Conservation (phyloP, 2,113 vertebrate genomes). For the Cyprinodon brontotheroides region DNA sequence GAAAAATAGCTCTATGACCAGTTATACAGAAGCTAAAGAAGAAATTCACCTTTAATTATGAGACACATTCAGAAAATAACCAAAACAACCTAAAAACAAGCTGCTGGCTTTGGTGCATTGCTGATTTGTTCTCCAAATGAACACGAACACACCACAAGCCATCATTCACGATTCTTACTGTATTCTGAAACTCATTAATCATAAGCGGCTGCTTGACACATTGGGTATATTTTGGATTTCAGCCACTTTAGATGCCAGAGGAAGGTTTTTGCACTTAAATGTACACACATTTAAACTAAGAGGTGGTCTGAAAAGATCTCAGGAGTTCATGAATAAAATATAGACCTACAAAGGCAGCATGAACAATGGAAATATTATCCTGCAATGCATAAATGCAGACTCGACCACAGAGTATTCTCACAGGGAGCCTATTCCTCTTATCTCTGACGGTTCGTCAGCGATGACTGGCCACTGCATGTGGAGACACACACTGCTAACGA, state of each 20-base stretch:
- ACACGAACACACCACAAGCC: constrained; percentile 40
- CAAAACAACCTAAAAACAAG: constrained; percentile 20
- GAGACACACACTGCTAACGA: constrained; percentile 62
- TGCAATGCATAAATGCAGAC: constrained; percentile 53
- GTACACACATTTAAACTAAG: constrained; percentile 27
- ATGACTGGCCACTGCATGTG: constrained; percentile 53
- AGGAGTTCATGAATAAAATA: constrained; percentile 79
- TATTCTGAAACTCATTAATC: constrained; percentile 55
- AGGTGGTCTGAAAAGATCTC: constrained; percentile 42
- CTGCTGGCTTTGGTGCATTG: constrained; percentile 6
- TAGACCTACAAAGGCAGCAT: constrained; percentile 51
- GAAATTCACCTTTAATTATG: constrained; percentile 38
- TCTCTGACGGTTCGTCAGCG: constrained; percentile 55
- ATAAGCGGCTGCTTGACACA: constrained; percentile 22
- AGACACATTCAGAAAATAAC: constrained; percentile 15
- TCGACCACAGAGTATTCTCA: constrained; percentile 53
- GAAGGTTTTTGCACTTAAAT: constrained; percentile 42
- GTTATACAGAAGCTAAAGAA: constrained; percentile 23
- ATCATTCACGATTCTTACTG: constrained; percentile 36
- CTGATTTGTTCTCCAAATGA: constrained; percentile 24
- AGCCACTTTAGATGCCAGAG: constrained; percentile 38
- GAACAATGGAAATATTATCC: constrained; percentile 79
- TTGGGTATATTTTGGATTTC: constrained; percentile 45
- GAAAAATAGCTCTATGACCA: constrained; percentile 68
- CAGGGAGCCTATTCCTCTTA: constrained; percentile 58